Evolutionary conservation across 2,888 invertebrate genomes (phyloP), one percentile per base, ranked within the genome.

Genomic region (Muschampia plurimacula): DNA sequence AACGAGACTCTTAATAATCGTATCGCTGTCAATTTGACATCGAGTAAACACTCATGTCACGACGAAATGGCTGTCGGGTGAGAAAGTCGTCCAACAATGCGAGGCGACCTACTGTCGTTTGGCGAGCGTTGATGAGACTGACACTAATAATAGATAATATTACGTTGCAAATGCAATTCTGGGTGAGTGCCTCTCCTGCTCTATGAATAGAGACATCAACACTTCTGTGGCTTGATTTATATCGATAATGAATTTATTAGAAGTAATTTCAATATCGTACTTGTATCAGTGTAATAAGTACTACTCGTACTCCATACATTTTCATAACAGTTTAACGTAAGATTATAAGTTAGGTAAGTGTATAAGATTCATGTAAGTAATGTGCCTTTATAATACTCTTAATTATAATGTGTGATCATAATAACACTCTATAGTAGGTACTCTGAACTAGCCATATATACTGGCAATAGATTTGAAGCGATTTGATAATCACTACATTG

Each of bases 91-190:
- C 67, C 67, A 59, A 72, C 66, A 75, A 76, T 74, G 66, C 68
- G 68, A 67, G 60, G 64, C 67, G 76, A 72, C 75, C 75, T 74
- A 76, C 74, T 77, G 75, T 75, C 75, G 74, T 75, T 79, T 78
- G 79, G 80, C 78, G 73, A 75, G 74, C 60, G 59, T 59, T 59
- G 74, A 74, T 65, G 49, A 69, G 68, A 63, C 60, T 13, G 64
- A 32, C 39, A 65, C 79, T 77, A 78, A 72, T 74, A 77, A 79
- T 81, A 73, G 73, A 73, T 62, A 64, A 64, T 68, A 73, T 68
- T 79, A 80, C 83, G 85, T 88, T 88, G 88, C 89, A 86, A 87
- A 86, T 89, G 87, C 86, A 86, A 84, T 87, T 86, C 84, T 87
- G 85, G 88, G 86, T 87, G 87, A 89, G 84, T 85, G 83, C 82